Percentiles rank a stretch among this genome's conserved stretches.
phyloP scores from a whole-genome alignment of 2,888 invertebrate species.

The Eristalinus sepulchralis region DNA sequence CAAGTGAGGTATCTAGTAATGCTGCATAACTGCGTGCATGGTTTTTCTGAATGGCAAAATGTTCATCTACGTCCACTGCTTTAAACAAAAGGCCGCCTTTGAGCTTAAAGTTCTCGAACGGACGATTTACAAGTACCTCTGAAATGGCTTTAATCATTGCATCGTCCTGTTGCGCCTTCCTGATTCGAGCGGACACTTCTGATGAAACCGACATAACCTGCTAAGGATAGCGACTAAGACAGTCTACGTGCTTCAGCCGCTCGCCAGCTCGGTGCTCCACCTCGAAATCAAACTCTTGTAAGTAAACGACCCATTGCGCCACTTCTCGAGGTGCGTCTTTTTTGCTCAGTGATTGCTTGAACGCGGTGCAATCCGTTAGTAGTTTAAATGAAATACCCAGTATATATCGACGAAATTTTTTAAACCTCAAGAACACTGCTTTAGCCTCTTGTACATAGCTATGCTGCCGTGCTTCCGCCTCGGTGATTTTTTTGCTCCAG shows the following conservation, averaged over 20 bases:
- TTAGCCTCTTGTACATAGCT: conserved; percentile 48
- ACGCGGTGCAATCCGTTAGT: no score
- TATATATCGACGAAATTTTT: no score
- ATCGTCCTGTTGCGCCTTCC: conserved; percentile 56
- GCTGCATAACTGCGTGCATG: no score
- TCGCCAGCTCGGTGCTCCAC: no score
- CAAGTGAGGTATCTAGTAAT: conserved; percentile 65
- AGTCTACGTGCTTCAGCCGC: no score
- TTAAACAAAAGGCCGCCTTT: conserved; percentile 39
- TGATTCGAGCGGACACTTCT: conserved; percentile 21
- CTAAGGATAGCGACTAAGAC: no score
- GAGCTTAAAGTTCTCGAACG: conserved; percentile 41
- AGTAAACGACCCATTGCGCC: conserved; percentile 53
- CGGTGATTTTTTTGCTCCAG: conserved; percentile 10
- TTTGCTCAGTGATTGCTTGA: no score
- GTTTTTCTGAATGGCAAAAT: conserved; percentile 51
- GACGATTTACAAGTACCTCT: conserved; percentile 26
- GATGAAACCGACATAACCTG: conserved; percentile 20
- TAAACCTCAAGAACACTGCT: no score
- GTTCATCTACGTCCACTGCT: conserved; percentile 42
- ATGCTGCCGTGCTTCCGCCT: conserved; percentile 62
- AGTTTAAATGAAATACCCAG: no score
- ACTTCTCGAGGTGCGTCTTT: no score
- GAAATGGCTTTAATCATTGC: conserved; percentile 39
- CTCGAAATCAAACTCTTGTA: conserved; percentile 70